A percentile compares a stretch with the other conserved stretches of the same genome.
Conservation (phyloP, 2,888 invertebrate species). For the Mechanitis mazaeus region DNA sequence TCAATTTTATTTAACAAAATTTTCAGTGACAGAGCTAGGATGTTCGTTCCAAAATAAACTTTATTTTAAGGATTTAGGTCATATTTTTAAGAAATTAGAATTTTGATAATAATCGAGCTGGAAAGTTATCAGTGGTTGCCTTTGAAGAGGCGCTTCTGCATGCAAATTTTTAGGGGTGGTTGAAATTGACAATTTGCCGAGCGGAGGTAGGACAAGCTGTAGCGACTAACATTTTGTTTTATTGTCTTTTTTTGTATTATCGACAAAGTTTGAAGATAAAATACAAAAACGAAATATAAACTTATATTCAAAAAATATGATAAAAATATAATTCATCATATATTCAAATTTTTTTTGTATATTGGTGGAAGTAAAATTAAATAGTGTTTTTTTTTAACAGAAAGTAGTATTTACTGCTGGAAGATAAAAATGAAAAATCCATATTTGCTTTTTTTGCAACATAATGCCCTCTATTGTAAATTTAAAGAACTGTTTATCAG, state of each 20-base stretch:
- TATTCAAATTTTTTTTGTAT: no score
- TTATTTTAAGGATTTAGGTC: conserved; percentile 1
- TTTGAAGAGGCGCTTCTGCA: conserved; percentile 77
- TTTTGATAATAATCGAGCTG: conserved; percentile 34
- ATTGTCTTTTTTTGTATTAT: no score
- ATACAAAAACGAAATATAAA: no score
- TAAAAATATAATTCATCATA: no score
- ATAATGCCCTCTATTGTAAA: not conserved
- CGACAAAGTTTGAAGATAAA: no score
- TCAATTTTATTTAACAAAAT: not conserved
- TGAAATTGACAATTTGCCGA: conserved; percentile 56
- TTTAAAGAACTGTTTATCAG: not conserved
- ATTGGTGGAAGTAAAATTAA: no score
- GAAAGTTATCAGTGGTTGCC: conserved; percentile 64
- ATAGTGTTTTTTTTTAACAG: no score
- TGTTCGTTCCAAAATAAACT: conserved; percentile 16
- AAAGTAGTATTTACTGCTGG: no score
- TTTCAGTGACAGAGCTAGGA: no score
- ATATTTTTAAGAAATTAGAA: not conserved
- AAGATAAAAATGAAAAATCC: no score
- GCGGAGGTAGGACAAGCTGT: conserved; percentile 23
- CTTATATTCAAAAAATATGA: no score
- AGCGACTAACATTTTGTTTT: not conserved
- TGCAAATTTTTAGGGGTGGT: conserved; percentile 60
- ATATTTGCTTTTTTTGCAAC: not conserved